Base-by-base conservation (phyloP, 64 coral and sea anemone genomes). In the Actinia tenebrosa region DNA sequence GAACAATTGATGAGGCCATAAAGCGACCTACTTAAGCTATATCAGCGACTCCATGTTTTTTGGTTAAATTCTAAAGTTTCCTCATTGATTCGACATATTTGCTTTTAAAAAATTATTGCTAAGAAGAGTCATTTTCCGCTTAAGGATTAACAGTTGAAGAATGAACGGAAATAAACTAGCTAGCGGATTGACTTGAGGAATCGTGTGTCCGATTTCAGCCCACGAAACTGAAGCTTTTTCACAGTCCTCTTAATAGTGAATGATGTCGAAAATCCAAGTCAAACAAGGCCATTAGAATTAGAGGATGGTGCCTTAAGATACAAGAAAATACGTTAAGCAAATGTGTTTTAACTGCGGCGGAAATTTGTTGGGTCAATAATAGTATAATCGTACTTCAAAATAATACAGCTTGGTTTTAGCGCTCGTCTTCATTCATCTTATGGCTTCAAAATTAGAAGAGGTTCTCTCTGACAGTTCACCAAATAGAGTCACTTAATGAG, bases 41-140 rank as follows among this genome's bases (percentile, higher is more conserved):
- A 75, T 75, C 11, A 30, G 22, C 13, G 10, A 42, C 10, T 10
- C 8, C 26, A 3, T 15, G 11, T 30, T 75, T 75, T 26, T 27
- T 30, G 37, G 3, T 11, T 37, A 13, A 15, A 75, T 43, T 75
- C 27, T 42, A 13, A 37, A 3, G 23, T 43, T 15, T 27, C 3
- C 69, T 43, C 42, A 75, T 69, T 69, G 22, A 69, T 69, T 69
- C 22, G 64, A 69, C 64, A 69, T 69, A 69, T 75, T 75, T 75
- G 42, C 69, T 75, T 75, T 30, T 15, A 14, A 75, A 75, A 27
- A 27, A 27, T 50, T 75, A 75, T 75, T 75, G 26, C 69, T 75
- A 13, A 7, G 23, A 42, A 3, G 27, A 7, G 10, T 43, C 10
- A 15, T 42, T 75, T 75, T 75, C 7, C 27, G 69, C 7, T 42